Evolutionary conservation across 35 echinoderm and acorn worm genomes (phyloP), one percentile per base, ranked within the genome.

Genomic region (Lytechinus pictus): DNA sequence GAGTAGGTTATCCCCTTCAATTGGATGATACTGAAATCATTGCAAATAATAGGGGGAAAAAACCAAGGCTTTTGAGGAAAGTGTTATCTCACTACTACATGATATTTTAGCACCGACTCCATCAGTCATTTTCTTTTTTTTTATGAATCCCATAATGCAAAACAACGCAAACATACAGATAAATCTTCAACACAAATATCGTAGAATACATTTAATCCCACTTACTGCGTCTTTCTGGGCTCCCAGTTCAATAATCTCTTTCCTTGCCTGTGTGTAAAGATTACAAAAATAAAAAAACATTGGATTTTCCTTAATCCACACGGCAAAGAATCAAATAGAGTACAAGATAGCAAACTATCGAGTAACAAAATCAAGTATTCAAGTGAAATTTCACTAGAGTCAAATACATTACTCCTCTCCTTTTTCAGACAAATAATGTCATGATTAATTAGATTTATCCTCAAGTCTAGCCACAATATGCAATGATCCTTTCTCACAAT

Each of bases 161-260:
- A 5, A 27, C 16, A 14, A 79, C n/a, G 19, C 66, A 79, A 79
- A 79, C 19, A 24, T n/a, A 24, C 16, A 19, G 7, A 79, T 7
- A n/a, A n/a, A 7, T 79, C 16, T 24, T 5, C n/a, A 24, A 79
- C 19, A 79, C 66, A 79, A 27, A 79, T 79, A 79, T 79, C 4
- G 8, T 6, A 79, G 21, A 79, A 5, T 4, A 79, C 21, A 16
- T 24, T 3, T 3, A 8, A n/a, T 3, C 0, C 19, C 66, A 79
- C 92, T 93, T 93, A 93, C 92, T 57, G 53, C 8, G 28, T 21
- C 33, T 44, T 44, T 54, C 92, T 93, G 92, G n/a, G 92, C 54
- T 54, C 94, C 95, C 4, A 97, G 92, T 60, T 98, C 97, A 29
- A 96, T 57, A 14, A 98, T 98, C 91, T 98, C 97, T 87, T 98